A percentile compares a stretch with the other conserved stretches of the same genome.
phyloP scores from a whole-genome alignment of 2,113 vertebrate genomes.

The Lampris megalopsis region DNA sequence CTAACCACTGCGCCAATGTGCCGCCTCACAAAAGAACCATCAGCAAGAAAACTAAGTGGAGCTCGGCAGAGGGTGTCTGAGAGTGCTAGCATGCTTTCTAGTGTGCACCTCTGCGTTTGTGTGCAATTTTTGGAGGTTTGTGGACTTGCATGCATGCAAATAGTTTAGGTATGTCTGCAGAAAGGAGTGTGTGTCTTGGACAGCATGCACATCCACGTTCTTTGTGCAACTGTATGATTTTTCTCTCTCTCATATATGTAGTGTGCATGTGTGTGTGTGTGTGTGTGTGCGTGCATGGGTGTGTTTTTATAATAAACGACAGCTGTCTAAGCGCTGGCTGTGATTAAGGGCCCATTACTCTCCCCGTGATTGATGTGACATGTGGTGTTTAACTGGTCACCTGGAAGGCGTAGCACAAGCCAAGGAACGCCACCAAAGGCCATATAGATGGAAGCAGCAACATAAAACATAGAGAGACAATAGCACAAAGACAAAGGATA shows the following conservation, averaged over 20 bases:
- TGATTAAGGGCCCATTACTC: constrained; percentile 67
- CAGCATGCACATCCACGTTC: constrained; percentile 8
- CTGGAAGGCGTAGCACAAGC: constrained; percentile 36
- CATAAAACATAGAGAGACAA: constrained; percentile 32
- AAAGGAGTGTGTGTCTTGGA: constrained; percentile 16
- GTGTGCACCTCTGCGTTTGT: constrained; percentile 15
- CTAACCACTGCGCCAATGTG: too few species aligned
- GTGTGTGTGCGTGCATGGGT: constrained; percentile 1
- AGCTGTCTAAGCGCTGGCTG: constrained; percentile 52
- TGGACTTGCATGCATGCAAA: neutral
- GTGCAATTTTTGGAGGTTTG: constrained; percentile 8
- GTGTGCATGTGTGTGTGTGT: neutral
- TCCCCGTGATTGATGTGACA: constrained; percentile 55
- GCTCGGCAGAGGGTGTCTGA: constrained; percentile 45
- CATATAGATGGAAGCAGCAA: constrained; percentile 32
- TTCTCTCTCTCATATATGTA: neutral
- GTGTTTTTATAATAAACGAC: constrained; percentile 58
- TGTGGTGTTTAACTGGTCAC: constrained; percentile 69
- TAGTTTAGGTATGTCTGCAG: neutral
- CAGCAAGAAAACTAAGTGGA: constrained; percentile 47
- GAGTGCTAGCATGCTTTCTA: constrained; percentile 14
- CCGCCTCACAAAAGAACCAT: neutral
- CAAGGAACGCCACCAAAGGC: constrained; percentile 35
- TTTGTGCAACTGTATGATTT: constrained; percentile 12
- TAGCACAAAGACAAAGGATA: neutral